Evolutionary conservation across 2,113 vertebrate species (phyloP), one percentile per base, ranked within the genome.

Genomic region (Pantherophis guttatus): DNA sequence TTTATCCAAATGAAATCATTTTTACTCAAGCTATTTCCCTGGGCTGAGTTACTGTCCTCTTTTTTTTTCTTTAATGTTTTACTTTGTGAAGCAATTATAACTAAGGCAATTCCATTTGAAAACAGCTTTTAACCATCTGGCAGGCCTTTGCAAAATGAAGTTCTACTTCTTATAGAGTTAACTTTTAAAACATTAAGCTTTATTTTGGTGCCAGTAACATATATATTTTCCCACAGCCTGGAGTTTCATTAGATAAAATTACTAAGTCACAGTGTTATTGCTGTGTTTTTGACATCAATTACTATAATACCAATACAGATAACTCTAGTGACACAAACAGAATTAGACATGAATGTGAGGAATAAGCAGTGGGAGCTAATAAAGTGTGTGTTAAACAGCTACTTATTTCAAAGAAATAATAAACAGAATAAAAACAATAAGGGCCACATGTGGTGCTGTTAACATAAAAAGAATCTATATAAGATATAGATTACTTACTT

Each of bases 271-370:
- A 94, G 93, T 95, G 95, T 94, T 94, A 97, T 97, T 95, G 95
- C 95, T 92, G 54, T 92, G 92, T 92, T 96, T 95, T 75, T 93
- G 92, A 96, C 95, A 96, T 94, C 94, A 95, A 94, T 95, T 96
- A 96, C 94, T 94, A 52, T 96, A 96, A 95, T 62, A 93, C 95
- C 95, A 94, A 96, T 91, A 94, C 90, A 95, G 94, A 97, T 96
- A 95, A 95, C 90, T 92, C 88, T 92, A 96, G 94, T 86, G 93
- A 95, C 93, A 96, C 91, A 96, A 96, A 95, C 92, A 95, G 0
- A 97, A 96, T 95, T 96, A 95, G 58, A 92, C 59, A n/a, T 96
- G 94, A 92, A 94, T 95, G 93, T 93, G 96, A 90, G 92, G 0
- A 65, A 95, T 44, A 94, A 96, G 92, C 94, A 97, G 94, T 90